Evolutionary conservation across 2,113 vertebrate genomes (phyloP).

Genomic region (Seriola quinqueradiata): DNA sequence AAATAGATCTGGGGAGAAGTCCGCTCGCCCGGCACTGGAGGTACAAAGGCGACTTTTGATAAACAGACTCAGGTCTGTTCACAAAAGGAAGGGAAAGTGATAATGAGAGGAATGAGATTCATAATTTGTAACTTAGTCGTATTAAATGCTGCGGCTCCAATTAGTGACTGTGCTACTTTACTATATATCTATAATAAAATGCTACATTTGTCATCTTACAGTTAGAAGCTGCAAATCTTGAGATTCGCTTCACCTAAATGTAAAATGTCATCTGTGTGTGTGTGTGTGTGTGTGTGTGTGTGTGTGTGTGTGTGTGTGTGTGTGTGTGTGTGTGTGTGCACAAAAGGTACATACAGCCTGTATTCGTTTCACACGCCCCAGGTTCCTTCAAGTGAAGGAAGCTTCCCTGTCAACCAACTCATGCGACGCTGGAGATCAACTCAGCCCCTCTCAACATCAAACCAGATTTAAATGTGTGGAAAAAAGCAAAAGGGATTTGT

Average conservation of each 20-base stretch:
- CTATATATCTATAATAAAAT: background rate
- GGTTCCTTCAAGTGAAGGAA: slow-evolving; percentile 62
- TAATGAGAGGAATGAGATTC: slow-evolving; percentile 1
- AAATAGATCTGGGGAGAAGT: slow-evolving; percentile 43
- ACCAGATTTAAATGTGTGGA: slow-evolving; percentile 70
- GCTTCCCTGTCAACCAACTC: slow-evolving; percentile 68
- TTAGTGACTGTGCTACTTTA: slow-evolving; percentile 18
- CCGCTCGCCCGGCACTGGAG: background rate
- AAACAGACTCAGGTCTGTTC: slow-evolving; percentile 31
- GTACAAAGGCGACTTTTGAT: slow-evolving; percentile 37
- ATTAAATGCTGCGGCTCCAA: slow-evolving; percentile 3
- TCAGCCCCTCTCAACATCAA: slow-evolving; percentile 74
- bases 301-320: slow-evolving; percentile 14
- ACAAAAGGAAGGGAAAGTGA: slow-evolving; percentile 20
- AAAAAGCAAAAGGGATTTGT: slow-evolving; percentile 66
- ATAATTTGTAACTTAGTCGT: background rate
- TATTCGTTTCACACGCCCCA: slow-evolving; percentile 59
- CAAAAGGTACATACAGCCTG: slow-evolving; percentile 18
- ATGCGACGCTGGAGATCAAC: slow-evolving; percentile 66
- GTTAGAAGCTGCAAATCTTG: background rate
- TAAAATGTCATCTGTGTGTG: slow-evolving; percentile 15
- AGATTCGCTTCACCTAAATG: slow-evolving; percentile 31
- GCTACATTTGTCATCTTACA: slow-evolving; percentile 39
- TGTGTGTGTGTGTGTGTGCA: slow-evolving; percentile 9
- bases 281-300: slow-evolving; percentile 17